A percentile compares a stretch with the other conserved stretches of the same genome.
Evolutionary conservation across 2,113 vertebrate genomes (phyloP).

Genomic region (Lagenorhynchus albirostris): DNA sequence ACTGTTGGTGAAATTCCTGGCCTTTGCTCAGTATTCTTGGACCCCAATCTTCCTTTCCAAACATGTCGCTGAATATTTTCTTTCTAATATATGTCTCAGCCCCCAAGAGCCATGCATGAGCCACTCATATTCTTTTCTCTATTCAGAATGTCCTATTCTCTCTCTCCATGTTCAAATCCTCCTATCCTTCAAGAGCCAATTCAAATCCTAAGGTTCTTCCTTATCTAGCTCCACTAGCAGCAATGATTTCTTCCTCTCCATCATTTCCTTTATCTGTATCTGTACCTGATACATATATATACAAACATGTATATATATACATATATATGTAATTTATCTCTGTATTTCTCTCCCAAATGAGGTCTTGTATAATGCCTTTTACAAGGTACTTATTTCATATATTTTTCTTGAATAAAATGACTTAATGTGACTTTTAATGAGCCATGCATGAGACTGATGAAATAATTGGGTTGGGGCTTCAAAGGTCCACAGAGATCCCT

Average conservation of each 20-base stretch:
- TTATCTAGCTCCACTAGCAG: not conserved
- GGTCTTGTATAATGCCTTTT: not conserved
- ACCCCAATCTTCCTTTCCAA: not conserved
- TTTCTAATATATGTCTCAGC: not conserved
- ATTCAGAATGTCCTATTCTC: not conserved
- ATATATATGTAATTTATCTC: not conserved
- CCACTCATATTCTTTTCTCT: not conserved
- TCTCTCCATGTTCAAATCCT: not conserved
- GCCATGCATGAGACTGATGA: not conserved
- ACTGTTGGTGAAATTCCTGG: not conserved
- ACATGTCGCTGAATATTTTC: not conserved
- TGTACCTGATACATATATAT: no score
- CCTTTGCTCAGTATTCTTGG: not conserved
- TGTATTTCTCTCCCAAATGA: not conserved
- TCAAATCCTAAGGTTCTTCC: not conserved
- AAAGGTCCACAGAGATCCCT: not conserved
- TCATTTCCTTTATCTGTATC: not conserved
- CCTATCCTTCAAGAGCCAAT: not conserved
- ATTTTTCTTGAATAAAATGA: not conserved
- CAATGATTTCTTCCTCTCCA: not conserved
- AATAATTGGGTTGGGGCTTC: not conserved
- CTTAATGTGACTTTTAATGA: not conserved
- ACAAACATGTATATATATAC: not conserved
- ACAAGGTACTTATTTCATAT: not conserved
- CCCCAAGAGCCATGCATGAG: no score